Conservation (phyloP, 2,888 invertebrate genomes). For the Hydrotaea diabolus region DNA sequence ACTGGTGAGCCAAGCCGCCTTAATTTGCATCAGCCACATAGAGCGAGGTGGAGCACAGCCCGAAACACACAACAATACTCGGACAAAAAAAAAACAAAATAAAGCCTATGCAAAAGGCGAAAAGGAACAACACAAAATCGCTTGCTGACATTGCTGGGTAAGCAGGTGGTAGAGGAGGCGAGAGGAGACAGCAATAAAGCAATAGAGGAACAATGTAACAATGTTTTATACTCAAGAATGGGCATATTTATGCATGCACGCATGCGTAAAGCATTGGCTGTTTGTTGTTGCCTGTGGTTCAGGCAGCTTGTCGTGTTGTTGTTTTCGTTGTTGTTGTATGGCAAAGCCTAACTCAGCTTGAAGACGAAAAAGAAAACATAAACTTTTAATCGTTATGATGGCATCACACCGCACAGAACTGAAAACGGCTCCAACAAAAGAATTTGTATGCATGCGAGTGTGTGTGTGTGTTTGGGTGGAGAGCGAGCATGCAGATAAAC, state of each 20-base stretch:
- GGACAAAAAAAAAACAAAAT: neutral
- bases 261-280: conserved; percentile 76
- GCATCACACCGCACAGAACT: conserved; percentile 69
- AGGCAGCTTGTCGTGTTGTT: neutral
- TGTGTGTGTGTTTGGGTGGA: neutral
- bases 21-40: conserved; percentile 45
- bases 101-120: neutral
- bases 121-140: conserved; percentile 34
- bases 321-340: neutral
- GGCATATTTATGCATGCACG: conserved; percentile 65
- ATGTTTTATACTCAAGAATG: conserved; percentile 36
- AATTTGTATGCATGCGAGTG: too few relatives aligned
- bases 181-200: conserved; percentile 59
- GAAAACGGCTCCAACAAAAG: conserved; percentile 24
- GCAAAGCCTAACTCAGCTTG: neutral
- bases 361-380: conserved; percentile 37
- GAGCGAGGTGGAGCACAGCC: neutral
- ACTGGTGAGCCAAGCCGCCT: conserved; percentile 57
- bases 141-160: conserved; percentile 36
- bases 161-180: conserved; percentile 7
- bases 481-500: conserved; percentile 16
- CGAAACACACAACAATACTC: too few relatives aligned
- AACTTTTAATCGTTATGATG: conserved; percentile 76
- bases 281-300: conserved; percentile 24
- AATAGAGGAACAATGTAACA: conserved; percentile 64